Base-by-base conservation (phyloP, 2,888 invertebrate genomes). In the Aporophyla lueneburgensis region DNA sequence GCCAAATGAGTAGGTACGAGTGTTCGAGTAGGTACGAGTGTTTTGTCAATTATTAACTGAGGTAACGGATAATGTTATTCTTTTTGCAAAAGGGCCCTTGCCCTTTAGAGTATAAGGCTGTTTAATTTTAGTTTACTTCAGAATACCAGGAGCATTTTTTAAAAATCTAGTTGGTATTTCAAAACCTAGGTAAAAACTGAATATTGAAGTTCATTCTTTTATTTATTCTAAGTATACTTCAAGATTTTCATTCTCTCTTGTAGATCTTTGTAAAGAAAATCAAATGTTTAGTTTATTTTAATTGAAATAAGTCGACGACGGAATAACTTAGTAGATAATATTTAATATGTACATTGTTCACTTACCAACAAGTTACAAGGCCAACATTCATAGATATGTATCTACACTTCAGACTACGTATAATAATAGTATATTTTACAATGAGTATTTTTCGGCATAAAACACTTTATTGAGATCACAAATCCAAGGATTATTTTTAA, bases 331-430 rank as follows among this genome's bases (percentile, higher is more conserved):
- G 80, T 80, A 83, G 79, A 85, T 88, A 87, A 86, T 85, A 81
- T 83, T 81, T 86, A 85, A 89, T 89, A 88, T 65, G 86, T 87
- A 88, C 86, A 85, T 86, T 85, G 87, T 85, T 84, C 73, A 82
- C 85, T 81, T 83, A 80, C 82, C 80, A 81, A 71, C 81, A 71
- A 65, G 58, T 74, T 78, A 86, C 90, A 90, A 90, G 91, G 91
- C 77, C 89, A 84, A 53, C 71, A 80, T 86, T 86, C 76, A 87
- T 89, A 89, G 91, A 91, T 90, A 90, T 89, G 87, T 86, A 88
- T 88, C 87, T 86, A 82, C 76, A 78, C 82, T 77, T 75, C 61
- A 76, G 83, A 81, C 79, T 76, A 71, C 71, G 86, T 86, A 78
- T 83, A 76, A 86, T 87, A 84, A 86, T 83, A 86, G 77, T 85